Percentiles rank a stretch among this genome's conserved stretches.
These are phyloP conservation scores for Lingula anatina DNA, from an alignment of 2,888 invertebrate species.

Conservation along the genomic window DNA sequence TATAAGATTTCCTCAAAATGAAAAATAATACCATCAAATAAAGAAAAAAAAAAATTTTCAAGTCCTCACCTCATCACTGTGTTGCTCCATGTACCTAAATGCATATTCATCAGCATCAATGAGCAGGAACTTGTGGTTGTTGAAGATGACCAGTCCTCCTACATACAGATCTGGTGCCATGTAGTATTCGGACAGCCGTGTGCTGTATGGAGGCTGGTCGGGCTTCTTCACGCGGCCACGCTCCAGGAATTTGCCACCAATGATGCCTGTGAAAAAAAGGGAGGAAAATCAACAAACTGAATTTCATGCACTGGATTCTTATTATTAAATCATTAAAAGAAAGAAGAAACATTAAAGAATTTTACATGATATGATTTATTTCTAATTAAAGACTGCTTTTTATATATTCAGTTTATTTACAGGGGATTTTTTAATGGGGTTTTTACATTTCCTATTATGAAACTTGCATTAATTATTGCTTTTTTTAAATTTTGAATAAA, in stretches of 20 bases:
- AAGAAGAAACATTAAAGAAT: too few species aligned
- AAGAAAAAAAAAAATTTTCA: too few species aligned
- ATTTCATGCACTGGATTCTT: background rate
- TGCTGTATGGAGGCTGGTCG: conserved; percentile 56
- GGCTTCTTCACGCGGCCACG: conserved; percentile 55
- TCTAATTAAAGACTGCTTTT: too few species aligned
- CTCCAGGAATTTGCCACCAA: conserved; percentile 52
- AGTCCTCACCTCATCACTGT: conserved; percentile 66
- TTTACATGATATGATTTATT: too few species aligned
- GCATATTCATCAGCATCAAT: conserved; percentile 53
- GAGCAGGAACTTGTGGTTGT: conserved; percentile 46
- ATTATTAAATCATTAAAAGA: too few species aligned
- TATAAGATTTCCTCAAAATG: too few species aligned
- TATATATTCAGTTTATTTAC: too few species aligned
- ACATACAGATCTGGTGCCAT: conserved; percentile 43
- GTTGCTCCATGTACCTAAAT: conserved; percentile 68
- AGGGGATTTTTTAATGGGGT: too few species aligned
- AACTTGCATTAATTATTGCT: too few species aligned
- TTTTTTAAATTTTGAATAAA: too few species aligned
- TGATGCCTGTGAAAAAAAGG: conserved; percentile 37
- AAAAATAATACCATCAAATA: too few species aligned
- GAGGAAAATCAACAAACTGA: background rate
- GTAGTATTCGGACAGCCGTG: conserved; percentile 48
- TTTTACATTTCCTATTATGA: too few species aligned
- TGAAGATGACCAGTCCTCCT: conserved; percentile 45